Base-by-base conservation (phyloP, 2,113 vertebrate genomes). In the Anser brachyrhynchus region DNA sequence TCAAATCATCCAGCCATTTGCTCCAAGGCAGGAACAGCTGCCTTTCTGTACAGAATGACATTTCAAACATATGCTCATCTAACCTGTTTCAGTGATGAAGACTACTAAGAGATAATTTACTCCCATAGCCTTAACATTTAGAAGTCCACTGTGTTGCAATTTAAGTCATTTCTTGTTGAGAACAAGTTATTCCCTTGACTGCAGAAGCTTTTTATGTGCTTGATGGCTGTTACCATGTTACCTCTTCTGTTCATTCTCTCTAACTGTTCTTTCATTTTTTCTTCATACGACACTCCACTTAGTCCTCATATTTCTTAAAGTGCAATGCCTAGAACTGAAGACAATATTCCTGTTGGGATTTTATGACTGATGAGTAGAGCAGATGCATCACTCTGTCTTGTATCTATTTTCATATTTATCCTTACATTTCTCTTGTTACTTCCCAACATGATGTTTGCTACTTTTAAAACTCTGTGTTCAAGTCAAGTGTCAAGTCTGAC, bases 11-110 rank as follows among this genome's bases (percentile, higher is more conserved):
- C 77, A 84, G 49, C 8, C 41, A 25, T 54, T 97, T 84, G 81
- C 89, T 91, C 35, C 70, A 87, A 84, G 74, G 66, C 81, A 92
- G 67, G 39, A 92, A 65, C 66, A 93, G 52, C 77, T 95, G 89
- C 70, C 28, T 82, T 89, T 65, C 86, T 10, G 29, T 87, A 82
- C 5, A 57, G 58, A 61, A 72, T 76, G 93, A 82, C 57, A 79
- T 92, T 95, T 59, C 15, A 10, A 67, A 58, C 84, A 58, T 57
- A 66, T 72, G 71, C 76, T 95, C 82, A 76, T 91, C 66, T 78
- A 85, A 58, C 49, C 76, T n/a, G 33, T 61, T 91, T 57, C 62
- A 70, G 35, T 26, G 51, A 79, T 37, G 81, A 89, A 87, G 74
- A 21, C 74, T 73, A 72, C 74, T 78, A 10, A 22, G 1, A 69